These are phyloP conservation scores for Alexandromys fortis DNA, from an alignment of 2,113 vertebrate genomes.

Conservation along the genomic window DNA sequence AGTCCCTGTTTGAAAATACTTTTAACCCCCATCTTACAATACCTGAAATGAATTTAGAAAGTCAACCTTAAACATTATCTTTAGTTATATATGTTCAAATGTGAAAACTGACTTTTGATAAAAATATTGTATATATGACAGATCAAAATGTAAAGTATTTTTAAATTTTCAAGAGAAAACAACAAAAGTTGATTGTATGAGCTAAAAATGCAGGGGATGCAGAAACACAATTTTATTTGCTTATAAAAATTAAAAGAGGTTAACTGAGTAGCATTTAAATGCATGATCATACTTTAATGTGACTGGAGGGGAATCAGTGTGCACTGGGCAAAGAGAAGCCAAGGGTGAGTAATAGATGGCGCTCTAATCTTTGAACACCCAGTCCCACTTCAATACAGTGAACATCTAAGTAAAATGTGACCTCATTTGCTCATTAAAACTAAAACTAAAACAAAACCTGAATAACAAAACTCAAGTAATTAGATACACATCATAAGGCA, in stretches of 20 bases:
- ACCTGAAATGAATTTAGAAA: not conserved
- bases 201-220: constrained; percentile 55
- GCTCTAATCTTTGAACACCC: constrained; percentile 74
- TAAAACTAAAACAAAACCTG: not conserved
- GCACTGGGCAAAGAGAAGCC: constrained; percentile 58
- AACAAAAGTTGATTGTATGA: not conserved
- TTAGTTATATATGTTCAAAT: not conserved
- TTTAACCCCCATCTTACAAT: not conserved
- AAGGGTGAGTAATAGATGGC: constrained; percentile 74
- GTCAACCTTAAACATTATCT: not conserved
- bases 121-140: not conserved
- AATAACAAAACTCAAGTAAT: constrained; percentile 61
- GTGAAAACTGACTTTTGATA: not conserved
- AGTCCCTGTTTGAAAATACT: not conserved
- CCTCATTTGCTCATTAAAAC: constrained; percentile 65
- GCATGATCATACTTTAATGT: constrained; percentile 70
- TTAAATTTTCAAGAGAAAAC: constrained; percentile 25
- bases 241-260: constrained; percentile 75
- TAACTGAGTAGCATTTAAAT: constrained; percentile 73
- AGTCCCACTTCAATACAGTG: constrained; percentile 56
- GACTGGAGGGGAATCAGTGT: constrained; percentile 64
- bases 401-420: constrained; percentile 68
- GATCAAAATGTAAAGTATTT: not conserved
- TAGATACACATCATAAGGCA: constrained; percentile 74
- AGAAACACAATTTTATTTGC: constrained; percentile 70